Conservation (phyloP, 2,113 vertebrate genomes). For the Sigmodon hispidus region DNA sequence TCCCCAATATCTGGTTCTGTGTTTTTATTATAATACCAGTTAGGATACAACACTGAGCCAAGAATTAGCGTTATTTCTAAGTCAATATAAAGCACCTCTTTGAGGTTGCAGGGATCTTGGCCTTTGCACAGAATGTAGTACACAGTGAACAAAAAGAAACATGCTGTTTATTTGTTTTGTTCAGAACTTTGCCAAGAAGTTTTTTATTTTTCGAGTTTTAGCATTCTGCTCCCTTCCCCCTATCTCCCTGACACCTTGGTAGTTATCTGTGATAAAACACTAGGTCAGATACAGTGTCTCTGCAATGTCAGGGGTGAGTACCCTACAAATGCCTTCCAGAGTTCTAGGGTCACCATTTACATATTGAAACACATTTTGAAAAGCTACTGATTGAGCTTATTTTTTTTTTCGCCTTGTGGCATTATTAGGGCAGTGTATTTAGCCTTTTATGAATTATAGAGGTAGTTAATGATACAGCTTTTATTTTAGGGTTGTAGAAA, state of each 20-base stretch:
- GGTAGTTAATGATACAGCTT: neutral
- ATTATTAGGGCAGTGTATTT: neutral
- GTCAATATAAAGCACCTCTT: neutral
- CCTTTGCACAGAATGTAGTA: neutral
- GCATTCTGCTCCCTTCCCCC: neutral
- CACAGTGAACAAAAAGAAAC: neutral
- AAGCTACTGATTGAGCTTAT: neutral
- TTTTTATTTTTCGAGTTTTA: neutral
- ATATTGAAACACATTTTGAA: neutral
- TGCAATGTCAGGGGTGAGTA: neutral
- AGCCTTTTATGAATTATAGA: neutral
- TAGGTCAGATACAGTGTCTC: fast-evolving
- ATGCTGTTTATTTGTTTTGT: neutral
- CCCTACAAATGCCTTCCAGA: neutral
- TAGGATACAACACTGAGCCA: no score
- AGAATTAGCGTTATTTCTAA: neutral
- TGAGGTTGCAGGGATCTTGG: neutral
- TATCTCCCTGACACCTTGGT: no score
- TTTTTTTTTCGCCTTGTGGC: neutral
- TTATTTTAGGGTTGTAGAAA: neutral
- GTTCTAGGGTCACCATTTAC: neutral
- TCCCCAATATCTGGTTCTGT: no score
- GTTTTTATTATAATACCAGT: no score
- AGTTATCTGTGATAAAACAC: fast-evolving
- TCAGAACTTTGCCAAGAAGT: neutral